Evolutionary conservation across 2,888 invertebrate species (phyloP), one percentile per base, ranked within the genome.

Genomic region (Troglohyphantes excavatus): DNA sequence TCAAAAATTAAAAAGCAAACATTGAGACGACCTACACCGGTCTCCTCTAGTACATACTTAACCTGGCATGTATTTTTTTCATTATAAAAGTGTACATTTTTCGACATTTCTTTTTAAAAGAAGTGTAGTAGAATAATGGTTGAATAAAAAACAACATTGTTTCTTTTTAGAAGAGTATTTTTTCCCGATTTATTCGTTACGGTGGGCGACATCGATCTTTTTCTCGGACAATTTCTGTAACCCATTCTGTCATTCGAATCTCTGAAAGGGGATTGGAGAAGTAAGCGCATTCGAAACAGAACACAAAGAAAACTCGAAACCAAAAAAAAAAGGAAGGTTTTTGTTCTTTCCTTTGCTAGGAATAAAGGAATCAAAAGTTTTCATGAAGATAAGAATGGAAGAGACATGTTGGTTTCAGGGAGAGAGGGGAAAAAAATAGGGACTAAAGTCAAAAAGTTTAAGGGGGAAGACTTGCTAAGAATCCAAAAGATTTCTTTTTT

Each of bases 401-500:
- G 9, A 5, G 61, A 81, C 29, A 65, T 33, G 53, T 39, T 39
- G 39, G 26, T 67, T 67, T 0, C 17, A 76, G 61, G 59, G 70
- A 61, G 53, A 21, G 59, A 72, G 17, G 19, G 19, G 6, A 70
- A 21, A 86, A 63, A 70, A 53, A 67, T 21, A 68, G n/a, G 27
- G 39, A 53, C 65, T 75, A 63, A 78, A 70, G 73, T 72, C 72
- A 73, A 87, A 39, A 81, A 79, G 43, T 81, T 78, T 81, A 33
- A 67, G 19, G 67, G 53, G 17, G 17, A 68, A 46, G 73, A 88
- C 75, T 88, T 67, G 63, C 75, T n/a, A 75, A 27, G 88, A 88
- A 88, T 88, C 81, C 88, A 79, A 78, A 87, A 73, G 39, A 87
- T 72, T 85, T 78, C 72, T 87, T 87, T 72, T 73, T 78, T 73